phyloP scores from a whole-genome alignment of 2,888 invertebrate genomes.

The Tanytarsus gracilentus region DNA sequence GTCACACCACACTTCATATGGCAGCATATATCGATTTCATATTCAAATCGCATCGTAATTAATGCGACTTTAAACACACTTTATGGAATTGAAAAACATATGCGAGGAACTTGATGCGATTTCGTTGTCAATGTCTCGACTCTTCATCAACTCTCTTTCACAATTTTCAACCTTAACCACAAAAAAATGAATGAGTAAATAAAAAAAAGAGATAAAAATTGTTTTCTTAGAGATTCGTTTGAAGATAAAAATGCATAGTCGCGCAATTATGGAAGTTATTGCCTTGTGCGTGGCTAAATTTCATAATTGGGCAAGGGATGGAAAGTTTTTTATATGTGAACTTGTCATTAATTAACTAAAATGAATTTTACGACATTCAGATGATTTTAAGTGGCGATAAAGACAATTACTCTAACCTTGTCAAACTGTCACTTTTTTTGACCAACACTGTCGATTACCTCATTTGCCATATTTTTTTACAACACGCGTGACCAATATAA shows the following conservation, averaged over 20 bases:
- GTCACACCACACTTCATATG: neutral
- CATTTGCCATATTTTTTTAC: no score
- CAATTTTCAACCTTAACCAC: neutral
- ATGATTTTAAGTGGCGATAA: neutral
- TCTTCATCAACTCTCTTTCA: neutral
- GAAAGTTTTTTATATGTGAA: neutral
- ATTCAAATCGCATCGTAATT: conserved; percentile 2
- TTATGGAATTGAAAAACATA: neutral
- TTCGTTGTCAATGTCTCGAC: conserved; percentile 8
- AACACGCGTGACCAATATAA: no score
- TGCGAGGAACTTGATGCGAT: neutral
- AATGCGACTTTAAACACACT: neutral
- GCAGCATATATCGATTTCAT: neutral
- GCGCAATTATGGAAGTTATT: no score
- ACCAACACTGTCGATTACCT: no score
- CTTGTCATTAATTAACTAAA: neutral
- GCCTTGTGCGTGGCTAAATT: no score
- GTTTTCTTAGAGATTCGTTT: no score
- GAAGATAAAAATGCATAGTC: no score
- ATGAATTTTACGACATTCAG: neutral
- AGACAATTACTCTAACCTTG: no score
- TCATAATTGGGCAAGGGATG: no score
- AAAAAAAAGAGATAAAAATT: no score
- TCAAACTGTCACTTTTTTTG: no score
- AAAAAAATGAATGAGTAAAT: neutral